Conservation (phyloP, 2,888 invertebrate genomes). For the Lingula anatina region DNA sequence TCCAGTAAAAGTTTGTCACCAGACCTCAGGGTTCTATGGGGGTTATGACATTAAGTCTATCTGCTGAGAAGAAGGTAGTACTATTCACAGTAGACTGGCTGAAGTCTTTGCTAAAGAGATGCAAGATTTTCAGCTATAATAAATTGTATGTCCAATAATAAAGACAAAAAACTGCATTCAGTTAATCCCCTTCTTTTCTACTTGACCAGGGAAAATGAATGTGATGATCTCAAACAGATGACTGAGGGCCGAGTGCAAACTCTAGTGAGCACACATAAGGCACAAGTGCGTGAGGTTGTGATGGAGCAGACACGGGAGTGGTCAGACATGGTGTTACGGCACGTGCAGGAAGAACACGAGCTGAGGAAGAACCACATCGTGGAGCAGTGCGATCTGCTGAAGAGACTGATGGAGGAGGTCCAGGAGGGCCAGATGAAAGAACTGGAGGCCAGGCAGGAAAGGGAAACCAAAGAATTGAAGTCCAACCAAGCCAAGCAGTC, state of each 20-base stretch:
- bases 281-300: conserved; percentile 62
- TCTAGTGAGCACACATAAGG: neutral
- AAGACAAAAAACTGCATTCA: too few relatives aligned
- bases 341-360: conserved; percentile 72
- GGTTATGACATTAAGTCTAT: too few relatives aligned
- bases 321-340: conserved; percentile 82
- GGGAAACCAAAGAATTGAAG: conserved; percentile 95
- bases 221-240: conserved; percentile 24
- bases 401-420: conserved; percentile 82
- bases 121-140: too few relatives aligned
- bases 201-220: conserved; percentile 19
- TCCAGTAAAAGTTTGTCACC: too few relatives aligned
- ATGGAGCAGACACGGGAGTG: conserved; percentile 90
- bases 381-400: conserved; percentile 86
- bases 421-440: conserved; percentile 76
- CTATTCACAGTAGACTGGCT: too few relatives aligned
- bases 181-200: too few relatives aligned
- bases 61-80: too few relatives aligned
- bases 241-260: conserved; percentile 32
- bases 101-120: too few relatives aligned
- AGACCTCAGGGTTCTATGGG: too few relatives aligned
- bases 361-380: conserved; percentile 64
- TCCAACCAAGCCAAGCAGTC: conserved; percentile 90
- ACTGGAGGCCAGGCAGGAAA: conserved; percentile 81
- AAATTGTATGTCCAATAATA: too few relatives aligned